These are phyloP conservation scores for Drosophila biarmipes DNA, from an alignment of 1,140 invertebrate genomes.

Conservation along the genomic window DNA sequence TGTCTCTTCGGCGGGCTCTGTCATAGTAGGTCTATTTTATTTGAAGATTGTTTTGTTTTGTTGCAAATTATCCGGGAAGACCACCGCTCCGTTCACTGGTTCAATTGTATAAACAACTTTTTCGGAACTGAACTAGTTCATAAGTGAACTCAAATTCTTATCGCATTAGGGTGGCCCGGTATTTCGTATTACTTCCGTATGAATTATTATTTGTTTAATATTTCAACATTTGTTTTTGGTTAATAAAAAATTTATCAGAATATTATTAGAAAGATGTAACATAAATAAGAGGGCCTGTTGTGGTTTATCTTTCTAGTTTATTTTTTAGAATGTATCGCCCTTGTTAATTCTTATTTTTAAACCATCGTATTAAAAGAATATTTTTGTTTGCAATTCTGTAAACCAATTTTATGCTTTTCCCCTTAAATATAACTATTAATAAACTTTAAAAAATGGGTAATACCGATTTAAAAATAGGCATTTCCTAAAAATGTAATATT, in stretches of 20 bases:
- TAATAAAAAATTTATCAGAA: no score
- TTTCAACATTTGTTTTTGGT: no score
- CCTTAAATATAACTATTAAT: no score
- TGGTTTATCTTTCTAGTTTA: no score
- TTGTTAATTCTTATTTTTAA: no score
- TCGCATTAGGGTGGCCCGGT: not conserved
- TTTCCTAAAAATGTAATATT: not conserved
- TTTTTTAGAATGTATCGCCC: no score
- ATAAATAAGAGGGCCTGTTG: no score
- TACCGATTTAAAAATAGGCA: not conserved
- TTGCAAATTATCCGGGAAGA: not conserved
- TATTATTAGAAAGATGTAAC: no score
- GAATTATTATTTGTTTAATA: not conserved
- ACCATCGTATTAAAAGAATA: no score
- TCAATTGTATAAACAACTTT: not conserved
- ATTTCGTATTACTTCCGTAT: not conserved
- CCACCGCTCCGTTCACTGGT: not conserved
- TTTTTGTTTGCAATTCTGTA: no score
- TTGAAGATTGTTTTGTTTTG: not conserved
- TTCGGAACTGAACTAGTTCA: conserved; percentile 12
- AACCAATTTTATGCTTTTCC: no score
- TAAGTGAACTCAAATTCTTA: not conserved
- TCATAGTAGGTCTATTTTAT: not conserved
- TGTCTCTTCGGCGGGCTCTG: conserved; percentile 6
- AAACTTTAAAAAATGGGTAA: no score